Evolutionary conservation across 2,797 vertebrate species (phyloP), one percentile per base, ranked within the genome.

Genomic region (Echiichthys vipera): DNA sequence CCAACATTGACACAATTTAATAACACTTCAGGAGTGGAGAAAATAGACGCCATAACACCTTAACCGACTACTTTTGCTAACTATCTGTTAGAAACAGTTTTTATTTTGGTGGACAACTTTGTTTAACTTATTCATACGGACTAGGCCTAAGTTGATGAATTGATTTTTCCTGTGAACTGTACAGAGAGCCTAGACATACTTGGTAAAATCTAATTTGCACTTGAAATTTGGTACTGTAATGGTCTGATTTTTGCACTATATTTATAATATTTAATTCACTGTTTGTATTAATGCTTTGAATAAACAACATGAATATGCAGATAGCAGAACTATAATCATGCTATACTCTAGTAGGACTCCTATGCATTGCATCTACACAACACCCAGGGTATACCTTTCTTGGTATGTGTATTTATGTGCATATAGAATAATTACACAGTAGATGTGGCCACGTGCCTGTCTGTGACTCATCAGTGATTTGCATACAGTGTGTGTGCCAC

Each of bases 351-450:
- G 39, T 81, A 50, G 57, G 4, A 36, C 47, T 30, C 24, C 30
- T 36, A 27, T 62, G 30, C n/a, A n/a, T n/a, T 43, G 15, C 18
- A 70, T 71, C 54, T 43, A 9, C 9, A n/a, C 12, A 30, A 50
- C 55, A 83, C 65, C 67, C 54, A 54, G 47, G 32, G 64, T 27
- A 39, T 37, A 46, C 5, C 40, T 68, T 12, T 24, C 17, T 50
- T 29, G 9, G 15, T 42, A 17, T 56, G 49, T 43, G 43, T 5
- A 53, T 57, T 37, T 17, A 27, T 46, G 24, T 65, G 36, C 24
- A 36, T 65, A 36, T 27, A 22, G 36, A 36, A 43, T 77, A 67
- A 82, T 82, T 81, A 71, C 34, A 69, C 47, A 58, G 69, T 73
- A 84, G 55, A 83, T 84, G 69, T 65, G 65, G 55, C 56, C 37